These are phyloP conservation scores for Rotaria socialis DNA, from an alignment of 2,888 invertebrate species.

Conservation along the genomic window DNA sequence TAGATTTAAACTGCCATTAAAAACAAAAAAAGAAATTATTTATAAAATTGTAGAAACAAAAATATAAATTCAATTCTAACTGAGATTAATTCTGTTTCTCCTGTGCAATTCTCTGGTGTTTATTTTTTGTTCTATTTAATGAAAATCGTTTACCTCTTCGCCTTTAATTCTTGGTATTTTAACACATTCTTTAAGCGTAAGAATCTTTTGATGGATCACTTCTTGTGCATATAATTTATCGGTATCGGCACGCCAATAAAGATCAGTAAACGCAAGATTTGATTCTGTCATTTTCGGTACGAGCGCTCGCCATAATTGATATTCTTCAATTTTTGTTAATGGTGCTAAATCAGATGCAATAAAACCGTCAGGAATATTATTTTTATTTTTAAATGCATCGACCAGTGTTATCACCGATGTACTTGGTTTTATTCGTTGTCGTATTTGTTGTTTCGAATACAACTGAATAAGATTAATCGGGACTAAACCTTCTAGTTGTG, in stretches of 20 bases:
- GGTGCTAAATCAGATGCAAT: not conserved
- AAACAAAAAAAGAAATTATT: not conserved
- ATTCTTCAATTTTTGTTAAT: not conserved
- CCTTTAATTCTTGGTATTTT: slow-evolving; percentile 22
- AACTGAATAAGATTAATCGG: not conserved
- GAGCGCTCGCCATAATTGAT: not conserved
- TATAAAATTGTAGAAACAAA: no score
- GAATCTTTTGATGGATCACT: not conserved
- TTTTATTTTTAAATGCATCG: not conserved
- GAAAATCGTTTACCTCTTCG: not conserved
- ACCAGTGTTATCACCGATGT: not conserved
- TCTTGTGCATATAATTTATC: not conserved
- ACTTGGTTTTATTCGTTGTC: not conserved
- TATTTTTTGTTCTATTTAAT: not conserved
- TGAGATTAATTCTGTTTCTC: no score
- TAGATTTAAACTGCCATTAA: not conserved
- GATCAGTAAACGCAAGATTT: slow-evolving; percentile 1
- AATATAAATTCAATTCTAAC: no score
- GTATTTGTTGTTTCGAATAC: not conserved
- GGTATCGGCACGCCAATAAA: not conserved
- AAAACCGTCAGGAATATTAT: not conserved
- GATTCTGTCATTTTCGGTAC: slow-evolving; percentile 31
- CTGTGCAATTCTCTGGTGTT: no score
- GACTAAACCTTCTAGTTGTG: not conserved
- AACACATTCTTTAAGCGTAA: not conserved